Evolutionary conservation across 2,797 vertebrate genomes (phyloP), one percentile per base, ranked within the genome.

Genomic region (Necrosyrtes monachus): DNA sequence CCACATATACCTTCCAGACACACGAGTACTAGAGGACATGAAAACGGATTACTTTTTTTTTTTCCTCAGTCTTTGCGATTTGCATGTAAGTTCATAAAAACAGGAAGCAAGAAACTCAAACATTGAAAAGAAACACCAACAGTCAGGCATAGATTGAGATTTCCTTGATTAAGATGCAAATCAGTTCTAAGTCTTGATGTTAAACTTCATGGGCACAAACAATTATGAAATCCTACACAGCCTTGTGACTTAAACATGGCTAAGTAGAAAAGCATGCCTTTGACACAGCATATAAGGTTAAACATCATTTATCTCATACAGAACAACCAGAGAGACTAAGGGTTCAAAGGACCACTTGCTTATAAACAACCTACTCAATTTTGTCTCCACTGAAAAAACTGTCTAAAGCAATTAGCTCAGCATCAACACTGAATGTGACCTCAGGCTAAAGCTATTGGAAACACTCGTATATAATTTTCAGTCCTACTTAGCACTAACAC

Each of bases 341-440:
- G 74, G 76, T 95, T 96, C 94, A 96, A 95, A 96, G 69, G 67
- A 95, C 51, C 77, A 56, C 51, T 95, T 94, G 90, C 90, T 95
- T 95, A 85, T 93, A 90, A 95, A 93, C 83, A 95, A 90, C 43
- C 35, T 91, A 78, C 56, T 93, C 93, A 73, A 28, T 94, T 96
- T 69, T 96, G 93, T 92, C 77, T 74, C 59, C 51, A 68, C 85
- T 89, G 90, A 90, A 96, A 96, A 95, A 94, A 90, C 35, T 70
- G 88, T 94, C 87, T 67, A 95, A 93, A 94, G 93, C 88, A 95
- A 96, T 94, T 95, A 95, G 82, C 59, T 90, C 20, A 78, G 63
- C 56, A 86, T 84, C 88, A 95, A 50, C 79, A 48, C 41, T 65
- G 73, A 82, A 90, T 62, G 0, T 73, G 59, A 94, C 89, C 84